phyloP scores from a whole-genome alignment of 2,113 vertebrate genomes.

The Alexandromys fortis region DNA sequence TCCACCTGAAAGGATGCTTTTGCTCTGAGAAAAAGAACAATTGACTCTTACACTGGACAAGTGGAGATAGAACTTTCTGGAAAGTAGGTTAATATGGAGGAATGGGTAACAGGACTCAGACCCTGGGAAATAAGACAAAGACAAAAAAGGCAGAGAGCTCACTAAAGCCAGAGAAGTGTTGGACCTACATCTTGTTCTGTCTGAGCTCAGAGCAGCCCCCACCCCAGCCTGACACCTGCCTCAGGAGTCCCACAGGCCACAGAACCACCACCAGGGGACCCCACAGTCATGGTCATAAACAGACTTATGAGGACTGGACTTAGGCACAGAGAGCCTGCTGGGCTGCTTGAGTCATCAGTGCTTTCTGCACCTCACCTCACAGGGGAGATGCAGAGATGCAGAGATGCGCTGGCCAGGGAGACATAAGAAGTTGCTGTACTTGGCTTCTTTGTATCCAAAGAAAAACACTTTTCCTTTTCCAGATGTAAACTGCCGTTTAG shows the following conservation, averaged over 20 bases:
- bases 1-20: neutral
- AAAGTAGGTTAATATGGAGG: neutral
- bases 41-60: neutral
- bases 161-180: neutral
- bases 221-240: neutral
- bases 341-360: neutral
- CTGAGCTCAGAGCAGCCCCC: neutral
- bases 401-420: neutral
- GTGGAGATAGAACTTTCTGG: conserved; percentile 44
- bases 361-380: accelerated
- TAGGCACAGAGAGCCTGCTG: neutral
- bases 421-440: neutral
- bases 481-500: neutral
- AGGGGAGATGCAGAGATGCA: neutral
- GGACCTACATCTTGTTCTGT: neutral
- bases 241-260: neutral
- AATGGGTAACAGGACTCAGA: neutral
- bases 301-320: neutral
- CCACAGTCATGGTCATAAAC: too few species aligned
- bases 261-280: neutral
- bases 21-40: neutral
- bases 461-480: neutral
- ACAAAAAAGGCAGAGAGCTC: neutral
- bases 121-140: neutral
- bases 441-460: neutral